phyloP scores from a whole-genome alignment of 2,113 vertebrate genomes.

The Isurus oxyrinchus region DNA sequence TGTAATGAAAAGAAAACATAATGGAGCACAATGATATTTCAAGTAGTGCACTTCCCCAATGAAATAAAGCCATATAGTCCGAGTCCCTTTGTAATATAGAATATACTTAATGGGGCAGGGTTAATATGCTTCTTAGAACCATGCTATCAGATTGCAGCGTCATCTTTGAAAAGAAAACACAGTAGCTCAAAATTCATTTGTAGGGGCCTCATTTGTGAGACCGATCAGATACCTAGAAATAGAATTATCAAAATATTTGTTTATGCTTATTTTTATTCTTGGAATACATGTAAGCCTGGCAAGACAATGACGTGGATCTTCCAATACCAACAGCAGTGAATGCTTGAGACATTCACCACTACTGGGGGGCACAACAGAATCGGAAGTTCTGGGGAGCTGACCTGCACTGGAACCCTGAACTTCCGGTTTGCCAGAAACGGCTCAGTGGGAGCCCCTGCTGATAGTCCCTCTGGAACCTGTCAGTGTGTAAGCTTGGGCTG shows the following conservation, averaged over 20 bases:
- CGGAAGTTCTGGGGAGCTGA: too few relatives aligned
- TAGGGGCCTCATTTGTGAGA: not conserved
- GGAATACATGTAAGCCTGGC: not conserved
- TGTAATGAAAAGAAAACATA: not conserved
- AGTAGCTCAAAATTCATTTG: not conserved
- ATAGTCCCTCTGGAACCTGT: too few relatives aligned
- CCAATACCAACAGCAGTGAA: too few relatives aligned
- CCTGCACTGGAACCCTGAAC: too few relatives aligned
- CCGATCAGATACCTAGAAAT: not conserved
- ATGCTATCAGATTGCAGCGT: not conserved
- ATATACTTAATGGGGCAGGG: not conserved
- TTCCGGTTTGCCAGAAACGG: too few relatives aligned
- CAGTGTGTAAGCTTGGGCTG: too few relatives aligned
- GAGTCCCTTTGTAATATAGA: not conserved
- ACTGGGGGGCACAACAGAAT: too few relatives aligned
- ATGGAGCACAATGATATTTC: not conserved
- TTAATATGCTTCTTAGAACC: not conserved
- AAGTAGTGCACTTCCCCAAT: not conserved
- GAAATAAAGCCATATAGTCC: not conserved
- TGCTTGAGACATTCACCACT: too few relatives aligned
- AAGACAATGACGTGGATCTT: not conserved
- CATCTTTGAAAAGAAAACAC: not conserved
- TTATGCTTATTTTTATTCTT: not conserved
- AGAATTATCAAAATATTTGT: conserved; percentile 8
- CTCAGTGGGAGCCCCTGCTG: too few relatives aligned